Percentiles rank a stretch among this genome's conserved stretches.
Conservation (phyloP, 2,797 vertebrate genomes). For the Babyrousa celebensis region DNA sequence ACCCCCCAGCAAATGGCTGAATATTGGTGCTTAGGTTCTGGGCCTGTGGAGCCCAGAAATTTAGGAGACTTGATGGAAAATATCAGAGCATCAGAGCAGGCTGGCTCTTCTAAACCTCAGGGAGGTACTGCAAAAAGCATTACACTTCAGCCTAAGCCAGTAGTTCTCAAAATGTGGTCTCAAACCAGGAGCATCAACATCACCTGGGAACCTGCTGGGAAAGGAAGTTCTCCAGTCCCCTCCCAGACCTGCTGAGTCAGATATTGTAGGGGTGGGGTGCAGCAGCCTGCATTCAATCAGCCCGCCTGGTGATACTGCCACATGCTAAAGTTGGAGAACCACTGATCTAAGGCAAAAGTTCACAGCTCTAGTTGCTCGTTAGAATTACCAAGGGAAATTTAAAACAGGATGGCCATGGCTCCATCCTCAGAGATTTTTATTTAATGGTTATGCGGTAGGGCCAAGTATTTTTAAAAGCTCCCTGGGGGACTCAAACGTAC, state of each 20-base stretch:
- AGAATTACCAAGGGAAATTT: conserved; percentile 74
- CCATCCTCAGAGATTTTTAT: conserved; percentile 79
- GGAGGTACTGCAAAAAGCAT: not conserved
- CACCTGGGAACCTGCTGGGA: conserved; percentile 12
- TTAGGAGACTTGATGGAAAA: not conserved
- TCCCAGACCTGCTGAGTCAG: conserved; percentile 4
- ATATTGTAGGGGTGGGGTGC: not conserved
- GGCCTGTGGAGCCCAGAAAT: not conserved
- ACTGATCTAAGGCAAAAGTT: conserved; percentile 63
- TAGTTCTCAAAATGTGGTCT: conserved; percentile 3
- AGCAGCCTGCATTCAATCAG: conserved; percentile 50
- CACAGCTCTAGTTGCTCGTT: conserved; percentile 72
- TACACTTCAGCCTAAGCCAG: not conserved
- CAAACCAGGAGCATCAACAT: not conserved
- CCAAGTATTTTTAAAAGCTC: conserved; percentile 79
- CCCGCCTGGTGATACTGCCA: conserved; percentile 47
- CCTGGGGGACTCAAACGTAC: conserved; percentile 63
- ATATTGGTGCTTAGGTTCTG: not conserved
- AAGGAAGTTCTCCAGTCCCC: conserved; percentile 13
- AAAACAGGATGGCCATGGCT: conserved; percentile 72
- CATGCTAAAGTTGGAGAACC: conserved; percentile 64
- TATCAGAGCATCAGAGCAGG: not conserved
- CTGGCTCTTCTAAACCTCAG: not conserved
- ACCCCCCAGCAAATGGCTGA: not conserved
- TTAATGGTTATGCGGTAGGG: conserved; percentile 75